phyloP scores from a whole-genome alignment of 2,888 invertebrate species.

The Dryobotodes eremita region DNA sequence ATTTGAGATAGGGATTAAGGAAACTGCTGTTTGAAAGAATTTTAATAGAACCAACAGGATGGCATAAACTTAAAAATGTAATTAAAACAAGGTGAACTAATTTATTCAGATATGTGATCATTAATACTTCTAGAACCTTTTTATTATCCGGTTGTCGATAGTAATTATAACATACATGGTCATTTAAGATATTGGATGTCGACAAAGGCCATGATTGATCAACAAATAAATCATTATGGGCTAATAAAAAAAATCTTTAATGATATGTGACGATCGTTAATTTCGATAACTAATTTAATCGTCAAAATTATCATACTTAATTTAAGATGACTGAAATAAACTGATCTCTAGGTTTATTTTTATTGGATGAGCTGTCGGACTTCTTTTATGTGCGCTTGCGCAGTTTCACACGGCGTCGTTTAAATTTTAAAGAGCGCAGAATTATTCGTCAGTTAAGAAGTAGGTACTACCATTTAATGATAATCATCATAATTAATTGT shows the following conservation, averaged over 20 bases:
- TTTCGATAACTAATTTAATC: constrained; percentile 13
- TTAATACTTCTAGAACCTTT: constrained; percentile 29
- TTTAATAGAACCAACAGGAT: constrained; percentile 51
- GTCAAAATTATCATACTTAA: constrained; percentile 21
- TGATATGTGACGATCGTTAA: constrained; percentile 33
- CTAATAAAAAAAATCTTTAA: constrained; percentile 44
- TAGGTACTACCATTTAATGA: constrained; percentile 6
- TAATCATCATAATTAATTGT: constrained; percentile 51
- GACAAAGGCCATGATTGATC: constrained; percentile 47
- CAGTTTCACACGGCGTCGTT: not conserved
- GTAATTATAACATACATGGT: constrained; percentile 50
- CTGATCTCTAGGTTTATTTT: not conserved
- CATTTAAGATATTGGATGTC: constrained; percentile 34
- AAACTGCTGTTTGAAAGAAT: constrained; percentile 39
- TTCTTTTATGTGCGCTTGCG: not conserved
- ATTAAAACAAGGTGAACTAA: constrained; percentile 40
- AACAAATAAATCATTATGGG: constrained; percentile 42
- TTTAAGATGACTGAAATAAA: constrained; percentile 13
- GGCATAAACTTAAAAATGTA: constrained; percentile 42
- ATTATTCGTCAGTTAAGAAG: not conserved
- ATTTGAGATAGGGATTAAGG: constrained; percentile 29
- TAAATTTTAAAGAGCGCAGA: constrained; percentile 12
- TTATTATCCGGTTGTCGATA: constrained; percentile 44
- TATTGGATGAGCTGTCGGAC: not conserved
- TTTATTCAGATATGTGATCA: constrained; percentile 41